Evolutionary conservation across 2,797 vertebrate species (phyloP).

Genomic region (Dipus sagitta): DNA sequence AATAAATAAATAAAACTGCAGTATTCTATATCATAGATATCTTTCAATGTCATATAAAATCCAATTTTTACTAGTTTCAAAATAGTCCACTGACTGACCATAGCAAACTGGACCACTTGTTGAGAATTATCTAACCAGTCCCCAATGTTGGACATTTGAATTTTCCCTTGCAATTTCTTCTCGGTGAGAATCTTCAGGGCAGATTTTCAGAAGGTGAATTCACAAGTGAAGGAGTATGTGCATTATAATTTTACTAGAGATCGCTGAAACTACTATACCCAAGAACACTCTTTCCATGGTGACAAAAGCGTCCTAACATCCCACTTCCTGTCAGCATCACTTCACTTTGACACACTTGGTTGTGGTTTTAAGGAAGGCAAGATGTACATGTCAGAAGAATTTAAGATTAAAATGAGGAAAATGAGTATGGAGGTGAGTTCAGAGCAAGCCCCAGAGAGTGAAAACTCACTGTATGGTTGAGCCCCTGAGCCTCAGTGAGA

Average conservation of each 20-base stretch:
- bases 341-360: background rate
- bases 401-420: background rate
- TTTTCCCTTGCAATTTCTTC: background rate
- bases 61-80: background rate
- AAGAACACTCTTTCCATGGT: background rate
- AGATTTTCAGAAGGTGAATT: slow-evolving; percentile 45
- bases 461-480: background rate
- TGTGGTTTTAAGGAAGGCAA: slow-evolving; percentile 26
- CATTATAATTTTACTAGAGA: slow-evolving; percentile 25
- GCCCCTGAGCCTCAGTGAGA: background rate
- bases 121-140: slow-evolving; percentile 14
- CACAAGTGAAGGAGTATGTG: background rate
- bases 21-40: background rate
- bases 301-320: background rate
- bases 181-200: slow-evolving; percentile 18
- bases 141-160: background rate
- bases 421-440: background rate
- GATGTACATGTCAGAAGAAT: background rate
- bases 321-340: background rate
- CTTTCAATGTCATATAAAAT: background rate
- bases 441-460: background rate
- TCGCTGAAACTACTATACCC: background rate
- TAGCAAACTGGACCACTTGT: background rate
- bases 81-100: background rate
- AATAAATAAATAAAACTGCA: no score